Conservation (phyloP, 1,140 invertebrate genomes). For the Drosophila seguyi region DNA sequence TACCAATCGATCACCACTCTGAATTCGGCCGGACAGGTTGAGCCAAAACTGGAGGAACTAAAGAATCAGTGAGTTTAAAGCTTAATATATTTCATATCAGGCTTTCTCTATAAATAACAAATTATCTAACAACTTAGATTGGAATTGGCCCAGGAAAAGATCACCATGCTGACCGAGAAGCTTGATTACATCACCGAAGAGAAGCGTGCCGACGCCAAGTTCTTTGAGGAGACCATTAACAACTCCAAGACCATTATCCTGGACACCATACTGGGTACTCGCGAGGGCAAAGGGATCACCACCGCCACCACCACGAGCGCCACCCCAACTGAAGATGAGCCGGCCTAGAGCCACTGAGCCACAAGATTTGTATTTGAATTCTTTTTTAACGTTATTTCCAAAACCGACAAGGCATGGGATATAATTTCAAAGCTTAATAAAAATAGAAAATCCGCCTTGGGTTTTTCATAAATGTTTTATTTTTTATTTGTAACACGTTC, state of each 20-base stretch:
- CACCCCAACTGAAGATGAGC: not conserved
- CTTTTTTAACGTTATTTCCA: conserved; percentile 30
- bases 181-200: conserved; percentile 64
- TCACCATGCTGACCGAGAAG: conserved; percentile 71
- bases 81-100: not conserved
- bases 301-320: not conserved
- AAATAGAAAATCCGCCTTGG: not conserved
- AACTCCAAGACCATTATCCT: conserved; percentile 75
- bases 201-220: conserved; percentile 69
- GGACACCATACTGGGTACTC: conserved; percentile 57
- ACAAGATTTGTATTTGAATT: conserved; percentile 33
- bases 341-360: not conserved
- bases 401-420: not conserved
- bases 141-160: conserved; percentile 78
- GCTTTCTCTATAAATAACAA: not conserved
- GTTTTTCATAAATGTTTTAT: conserved; percentile 58
- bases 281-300: conserved; percentile 3
- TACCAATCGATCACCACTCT: conserved; percentile 35
- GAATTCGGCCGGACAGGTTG: conserved; percentile 14
- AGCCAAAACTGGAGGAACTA: conserved; percentile 58
- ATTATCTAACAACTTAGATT: conserved; percentile 16
- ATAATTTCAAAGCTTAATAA: not conserved
- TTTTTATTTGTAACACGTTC: conserved; percentile 78
- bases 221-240: conserved; percentile 70
- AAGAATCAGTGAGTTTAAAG: conserved; percentile 63